These are phyloP conservation scores for Heterocephalus glaber DNA, from an alignment of 2,113 vertebrate genomes.

Conservation along the genomic window DNA sequence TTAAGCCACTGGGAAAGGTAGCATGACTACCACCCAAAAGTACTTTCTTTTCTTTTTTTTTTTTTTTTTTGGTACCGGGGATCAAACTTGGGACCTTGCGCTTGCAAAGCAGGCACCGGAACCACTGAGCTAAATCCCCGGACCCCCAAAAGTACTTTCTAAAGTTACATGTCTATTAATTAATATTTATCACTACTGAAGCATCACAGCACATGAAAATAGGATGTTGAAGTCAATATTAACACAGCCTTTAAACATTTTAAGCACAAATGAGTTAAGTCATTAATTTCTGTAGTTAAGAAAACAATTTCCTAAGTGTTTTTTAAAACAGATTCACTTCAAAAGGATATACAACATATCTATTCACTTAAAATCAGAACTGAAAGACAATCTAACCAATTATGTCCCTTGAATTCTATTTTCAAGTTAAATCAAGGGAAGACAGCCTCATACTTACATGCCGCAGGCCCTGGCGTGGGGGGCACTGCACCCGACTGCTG, in stretches of 20 bases:
- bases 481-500: slow-evolving; percentile 89
- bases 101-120: no score
- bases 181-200: neutral
- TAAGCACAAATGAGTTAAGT: neutral
- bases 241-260: neutral
- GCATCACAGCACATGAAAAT: rapidly evolving
- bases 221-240: neutral
- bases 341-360: neutral
- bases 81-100: no score
- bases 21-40: neutral
- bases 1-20: neutral
- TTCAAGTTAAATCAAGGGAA: rapidly evolving
- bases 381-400: neutral
- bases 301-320: neutral
- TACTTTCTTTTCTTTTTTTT: no score
- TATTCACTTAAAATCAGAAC: neutral
- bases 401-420: neutral
- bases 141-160: neutral
- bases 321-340: neutral
- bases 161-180: neutral
- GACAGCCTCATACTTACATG: slow-evolving; percentile 88
- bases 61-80: no score
- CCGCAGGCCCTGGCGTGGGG: slow-evolving; percentile 89
- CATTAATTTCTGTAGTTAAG: neutral
- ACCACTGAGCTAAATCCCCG: no score